Evolutionary conservation across 2,113 vertebrate species (phyloP).

Genomic region (Laticauda laticaudata): DNA sequence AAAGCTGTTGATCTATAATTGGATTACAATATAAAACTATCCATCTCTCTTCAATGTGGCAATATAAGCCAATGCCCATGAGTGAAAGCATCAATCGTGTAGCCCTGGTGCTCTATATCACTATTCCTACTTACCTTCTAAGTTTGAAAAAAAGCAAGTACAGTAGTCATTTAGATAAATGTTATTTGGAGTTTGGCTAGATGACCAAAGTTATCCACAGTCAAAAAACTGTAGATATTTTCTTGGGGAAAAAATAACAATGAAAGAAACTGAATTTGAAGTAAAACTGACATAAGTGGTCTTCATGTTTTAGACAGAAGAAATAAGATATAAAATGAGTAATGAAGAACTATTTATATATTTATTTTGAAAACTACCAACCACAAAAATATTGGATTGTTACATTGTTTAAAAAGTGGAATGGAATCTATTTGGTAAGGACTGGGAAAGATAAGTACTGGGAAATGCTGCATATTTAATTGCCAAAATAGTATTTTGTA

Average conservation of each 20-base stretch:
- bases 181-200: background rate
- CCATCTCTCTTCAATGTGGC: background rate
- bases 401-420: background rate
- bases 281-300: background rate
- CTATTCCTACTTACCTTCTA: background rate
- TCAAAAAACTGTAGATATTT: background rate
- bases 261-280: background rate
- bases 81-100: background rate
- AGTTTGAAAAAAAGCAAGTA: background rate
- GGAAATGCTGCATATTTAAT: background rate
- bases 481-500: background rate
- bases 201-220: background rate
- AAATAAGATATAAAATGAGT: background rate
- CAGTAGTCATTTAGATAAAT: background rate
- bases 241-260: background rate
- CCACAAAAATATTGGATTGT: background rate
- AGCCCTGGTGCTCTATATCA: background rate
- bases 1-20: slow-evolving; percentile 1
- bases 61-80: background rate
- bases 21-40: background rate
- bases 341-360: background rate
- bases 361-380: background rate
- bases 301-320: background rate
- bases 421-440: background rate
- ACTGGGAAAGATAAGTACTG: background rate